Evolutionary conservation across 1,140 invertebrate species (phyloP), one percentile per base, ranked within the genome.

Genomic region (Eriosoma lanigerum): DNA sequence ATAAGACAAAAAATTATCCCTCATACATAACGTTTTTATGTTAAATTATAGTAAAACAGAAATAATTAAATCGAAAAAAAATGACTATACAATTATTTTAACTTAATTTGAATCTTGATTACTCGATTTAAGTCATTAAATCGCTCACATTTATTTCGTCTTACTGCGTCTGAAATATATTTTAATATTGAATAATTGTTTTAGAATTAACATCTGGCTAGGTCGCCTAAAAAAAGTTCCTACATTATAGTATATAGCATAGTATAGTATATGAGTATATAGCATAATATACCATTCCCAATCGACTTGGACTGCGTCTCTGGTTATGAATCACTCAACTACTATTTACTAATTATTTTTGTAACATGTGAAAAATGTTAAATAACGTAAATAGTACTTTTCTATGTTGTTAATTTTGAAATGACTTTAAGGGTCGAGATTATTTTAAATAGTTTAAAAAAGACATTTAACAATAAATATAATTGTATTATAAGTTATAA

Each of bases 401-500:
- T n/a, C n/a, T n/a, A n/a, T 48, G n/a, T 70, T 70, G 24, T 70
- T 70, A 60, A 60, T 50, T 46, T 24, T 68, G 15, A 13, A 44
- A 46, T 24, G 32, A n/a, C n/a, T 68, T 13, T 24, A 68, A 46
- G 17, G 38, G 64, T 13, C n/a, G n/a, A n/a, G n/a, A 8, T 1
- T 44, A 46, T 68, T 68, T 44, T 68, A 32, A 15, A 46, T 24
- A 21, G n/a, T 2, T n/a, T 46, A 46, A 68, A 46, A 68, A 68
- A 46, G 17, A 12, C 38, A 24, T 21, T 46, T 46, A n/a, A 68
- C n/a, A 46, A 64, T 26, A 64, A 64, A 32, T 64, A 10, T 19
- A 68, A 21, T 68, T 68, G 46, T 68, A n/a, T n/a, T n/a, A n/a
- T n/a, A n/a, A n/a, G n/a, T 68, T 68, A 46, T 68, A 38, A n/a